These are phyloP conservation scores for Lydus trimaculatus DNA, from an alignment of 2,888 invertebrate genomes.

Conservation along the genomic window DNA sequence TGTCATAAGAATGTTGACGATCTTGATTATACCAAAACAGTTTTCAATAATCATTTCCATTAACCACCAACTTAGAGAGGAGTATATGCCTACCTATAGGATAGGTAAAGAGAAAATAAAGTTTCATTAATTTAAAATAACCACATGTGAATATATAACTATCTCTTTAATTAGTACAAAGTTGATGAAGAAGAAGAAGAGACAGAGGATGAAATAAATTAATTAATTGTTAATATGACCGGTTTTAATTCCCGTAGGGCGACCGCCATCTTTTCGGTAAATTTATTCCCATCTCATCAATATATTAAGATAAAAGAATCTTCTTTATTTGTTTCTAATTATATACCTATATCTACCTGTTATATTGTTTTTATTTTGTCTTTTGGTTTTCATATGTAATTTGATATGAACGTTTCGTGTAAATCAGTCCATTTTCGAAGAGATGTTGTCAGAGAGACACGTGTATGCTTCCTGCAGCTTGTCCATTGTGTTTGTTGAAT, in stretches of 20 bases:
- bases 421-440: neutral
- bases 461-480: constrained; percentile 28
- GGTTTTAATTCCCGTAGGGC: constrained; percentile 1
- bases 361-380: no score
- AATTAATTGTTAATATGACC: constrained; percentile 10
- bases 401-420: neutral
- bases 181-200: neutral
- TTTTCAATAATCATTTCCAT: constrained; percentile 18
- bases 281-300: neutral
- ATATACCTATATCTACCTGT: no score
- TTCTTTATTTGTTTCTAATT: neutral
- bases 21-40: constrained; percentile 22
- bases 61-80: neutral
- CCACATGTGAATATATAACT: neutral
- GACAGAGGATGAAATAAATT: neutral
- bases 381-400: neutral
- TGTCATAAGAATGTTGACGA: constrained; percentile 27
- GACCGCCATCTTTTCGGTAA: constrained; percentile 10
- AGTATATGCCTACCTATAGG: no score
- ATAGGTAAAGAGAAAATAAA: constrained; percentile 17
- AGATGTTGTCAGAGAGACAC: neutral
- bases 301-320: neutral
- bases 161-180: constrained; percentile 3
- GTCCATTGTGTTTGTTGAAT: constrained; percentile 41
- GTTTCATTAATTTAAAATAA: constrained; percentile 32